Percentiles rank a stretch among this genome's conserved stretches.
phyloP scores from a whole-genome alignment of 1,140 invertebrate genomes.

The Phthorimaea operculella region DNA sequence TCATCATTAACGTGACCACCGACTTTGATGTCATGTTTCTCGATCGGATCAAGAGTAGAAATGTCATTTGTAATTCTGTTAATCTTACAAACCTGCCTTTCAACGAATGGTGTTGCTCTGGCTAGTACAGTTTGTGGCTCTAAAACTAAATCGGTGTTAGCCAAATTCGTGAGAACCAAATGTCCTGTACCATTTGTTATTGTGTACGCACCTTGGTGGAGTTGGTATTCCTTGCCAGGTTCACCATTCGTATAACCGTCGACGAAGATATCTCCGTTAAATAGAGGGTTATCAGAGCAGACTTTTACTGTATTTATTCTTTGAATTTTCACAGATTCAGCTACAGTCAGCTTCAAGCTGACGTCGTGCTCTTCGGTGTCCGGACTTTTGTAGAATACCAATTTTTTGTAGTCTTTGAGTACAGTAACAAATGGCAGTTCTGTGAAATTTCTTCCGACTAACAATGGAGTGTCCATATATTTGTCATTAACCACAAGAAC shows the following conservation, averaged over 20 bases:
- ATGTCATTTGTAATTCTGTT: neutral
- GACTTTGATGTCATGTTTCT: neutral
- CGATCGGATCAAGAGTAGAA: neutral
- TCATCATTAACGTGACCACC: neutral
- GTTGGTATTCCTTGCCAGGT: conserved; percentile 3
- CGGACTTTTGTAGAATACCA: conserved; percentile 10
- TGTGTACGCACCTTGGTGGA: conserved; percentile 1
- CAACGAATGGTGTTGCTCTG: neutral
- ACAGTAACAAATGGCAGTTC: conserved; percentile 10
- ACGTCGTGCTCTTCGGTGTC: neutral
- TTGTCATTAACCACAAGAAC: conserved; percentile 9
- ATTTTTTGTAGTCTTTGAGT: conserved; percentile 6
- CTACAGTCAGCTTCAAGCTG: neutral
- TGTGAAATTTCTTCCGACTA: conserved; percentile 12
- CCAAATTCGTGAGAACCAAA: neutral
- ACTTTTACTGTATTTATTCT: neutral
- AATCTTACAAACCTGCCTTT: neutral
- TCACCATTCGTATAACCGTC: neutral
- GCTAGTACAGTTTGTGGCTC: neutral
- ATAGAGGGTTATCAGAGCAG: neutral
- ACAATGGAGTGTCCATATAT: conserved; percentile 7
- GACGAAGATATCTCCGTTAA: neutral
- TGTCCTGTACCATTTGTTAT: conserved; percentile 2
- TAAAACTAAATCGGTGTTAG: neutral
- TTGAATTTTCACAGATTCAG: neutral